Base-by-base conservation (phyloP, 1,140 invertebrate genomes). In the Latrodectus geometricus region DNA sequence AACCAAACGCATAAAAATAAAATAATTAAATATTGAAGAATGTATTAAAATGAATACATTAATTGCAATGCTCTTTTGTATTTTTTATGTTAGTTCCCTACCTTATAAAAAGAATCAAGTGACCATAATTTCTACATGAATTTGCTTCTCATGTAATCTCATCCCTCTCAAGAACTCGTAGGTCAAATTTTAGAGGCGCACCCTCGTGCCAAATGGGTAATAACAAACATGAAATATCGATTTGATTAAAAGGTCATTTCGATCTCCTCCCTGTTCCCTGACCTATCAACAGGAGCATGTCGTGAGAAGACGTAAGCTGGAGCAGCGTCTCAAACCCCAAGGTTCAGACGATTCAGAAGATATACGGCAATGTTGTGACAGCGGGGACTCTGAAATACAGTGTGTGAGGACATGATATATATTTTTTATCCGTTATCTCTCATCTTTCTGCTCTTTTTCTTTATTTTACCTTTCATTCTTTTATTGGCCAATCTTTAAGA, bases 291-390 rank as follows among this genome's bases (percentile, higher is more conserved):
- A 48, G 49, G 54, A 48, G 17, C 20, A 23, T 54, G 50, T 72
- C 68, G 50, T 72, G 21, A 72, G 79, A 70, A 81, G 79, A 80
- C 65, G 23, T 21, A 70, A 70, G n/a, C 21, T 20, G n/a, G 50
- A n/a, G 17, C 68, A 66, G 65, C n/a, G n/a, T n/a, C n/a, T n/a
- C n/a, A n/a, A n/a, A n/a, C n/a, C 52, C 49, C 50, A n/a, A 48
- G 68, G 23, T 11, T n/a, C 52, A 52, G 21, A 69, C 78, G 14
- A 35, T 69, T 56, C 66, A 65, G 48, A 81, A 72, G 68, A 81
- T 81, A 81, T 72, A 81, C 79, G 79, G 70, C 79, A 70, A 72
- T 81, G 79, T 81, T 81, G 68, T 81, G 79, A 72, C 79, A 81
- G 79, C 68, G 70, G 50, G 79, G 70, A 81, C 21, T 21, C 49